Base-by-base conservation (phyloP, 2,888 invertebrate genomes). In the Capitulum mitella region DNA sequence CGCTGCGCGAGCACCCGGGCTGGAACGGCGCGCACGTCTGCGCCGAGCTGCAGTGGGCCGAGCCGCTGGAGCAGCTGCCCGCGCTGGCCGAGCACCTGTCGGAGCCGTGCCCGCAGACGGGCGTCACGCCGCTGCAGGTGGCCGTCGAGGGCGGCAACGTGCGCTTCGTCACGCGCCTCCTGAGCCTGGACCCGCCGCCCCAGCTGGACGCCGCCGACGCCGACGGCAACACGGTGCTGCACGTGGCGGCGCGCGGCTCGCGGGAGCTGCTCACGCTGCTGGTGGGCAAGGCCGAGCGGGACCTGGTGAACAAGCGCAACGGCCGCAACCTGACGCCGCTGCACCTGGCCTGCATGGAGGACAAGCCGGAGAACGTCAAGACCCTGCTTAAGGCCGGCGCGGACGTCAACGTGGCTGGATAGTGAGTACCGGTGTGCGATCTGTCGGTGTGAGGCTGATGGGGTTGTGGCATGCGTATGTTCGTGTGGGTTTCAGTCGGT, bases 11-110 rank as follows among this genome's bases (percentile, higher is more conserved):
- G 79, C 91, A 95, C 86, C 92, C 92, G 0, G 90, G 92, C 0
- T 97, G 96, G 96, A 91, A 91, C 0, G 86, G 93, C 79, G 93
- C 94, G 0, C 97, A 97, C 86, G 86, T 97, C 80, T 91, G 93
- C 0, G 94, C 95, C 0, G 88, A 91, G 84, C 91, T 94, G 82
- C 92, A 92, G 16, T 87, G 92, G 10, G 87, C 89, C 78, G 93
- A 94, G 77, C 76, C 76, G 46, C 76, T 78, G 16, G 26, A 16
- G 29, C 40, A 6, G n/a, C n/a, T n/a, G n/a, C n/a, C 29, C 80
- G 86, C 85, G 61, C 83, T 83, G 77, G 81, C 76, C 12, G n/a
- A n/a, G 46, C 32, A 29, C n/a, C 46, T 95, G 70, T 91, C 95
- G 84, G 89, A 90, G 79, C 87, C 90, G 3, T 94, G 94, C 84